Conservation (phyloP, 2,888 invertebrate genomes). For the Perithous albicinctus region DNA sequence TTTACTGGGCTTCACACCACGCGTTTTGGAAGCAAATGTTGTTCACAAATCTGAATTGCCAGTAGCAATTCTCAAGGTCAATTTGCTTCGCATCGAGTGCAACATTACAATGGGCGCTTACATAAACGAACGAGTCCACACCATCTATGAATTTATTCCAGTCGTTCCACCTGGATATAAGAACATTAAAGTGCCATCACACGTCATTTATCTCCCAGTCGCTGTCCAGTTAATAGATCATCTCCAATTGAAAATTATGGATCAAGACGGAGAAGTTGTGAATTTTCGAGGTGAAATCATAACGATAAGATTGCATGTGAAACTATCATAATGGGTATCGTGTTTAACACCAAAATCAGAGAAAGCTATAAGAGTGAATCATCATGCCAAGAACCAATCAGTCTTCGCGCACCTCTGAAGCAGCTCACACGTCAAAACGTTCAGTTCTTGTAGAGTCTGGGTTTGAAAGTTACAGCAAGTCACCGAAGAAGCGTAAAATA, state of each 20-base stretch:
- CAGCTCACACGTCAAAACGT: background rate
- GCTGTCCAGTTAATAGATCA: background rate
- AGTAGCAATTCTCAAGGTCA: slow-evolving; percentile 59
- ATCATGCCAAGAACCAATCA: background rate
- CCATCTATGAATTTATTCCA: too few species aligned
- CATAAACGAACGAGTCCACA: too few species aligned
- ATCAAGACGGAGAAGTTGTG: background rate
- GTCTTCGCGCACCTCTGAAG: background rate
- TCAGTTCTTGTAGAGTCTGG: background rate
- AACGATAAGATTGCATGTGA: background rate
- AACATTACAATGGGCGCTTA: too few species aligned
- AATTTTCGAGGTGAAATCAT: background rate
- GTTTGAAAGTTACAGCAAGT: background rate
- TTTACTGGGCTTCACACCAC: too few species aligned
- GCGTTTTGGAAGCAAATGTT: slow-evolving; percentile 34
- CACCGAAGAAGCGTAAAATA: background rate
- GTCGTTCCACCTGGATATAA: slow-evolving; percentile 11
- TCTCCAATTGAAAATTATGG: slow-evolving; percentile 9
- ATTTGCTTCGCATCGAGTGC: too few species aligned
- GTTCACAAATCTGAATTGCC: slow-evolving; percentile 35
- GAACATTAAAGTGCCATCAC: background rate
- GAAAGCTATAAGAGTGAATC: background rate
- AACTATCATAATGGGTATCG: slow-evolving; percentile 6
- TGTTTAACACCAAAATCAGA: background rate
- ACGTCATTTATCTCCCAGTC: background rate